Evolutionary conservation across 2,113 vertebrate genomes (phyloP), one percentile per base, ranked within the genome.

Genomic region (Prunella himalayana): DNA sequence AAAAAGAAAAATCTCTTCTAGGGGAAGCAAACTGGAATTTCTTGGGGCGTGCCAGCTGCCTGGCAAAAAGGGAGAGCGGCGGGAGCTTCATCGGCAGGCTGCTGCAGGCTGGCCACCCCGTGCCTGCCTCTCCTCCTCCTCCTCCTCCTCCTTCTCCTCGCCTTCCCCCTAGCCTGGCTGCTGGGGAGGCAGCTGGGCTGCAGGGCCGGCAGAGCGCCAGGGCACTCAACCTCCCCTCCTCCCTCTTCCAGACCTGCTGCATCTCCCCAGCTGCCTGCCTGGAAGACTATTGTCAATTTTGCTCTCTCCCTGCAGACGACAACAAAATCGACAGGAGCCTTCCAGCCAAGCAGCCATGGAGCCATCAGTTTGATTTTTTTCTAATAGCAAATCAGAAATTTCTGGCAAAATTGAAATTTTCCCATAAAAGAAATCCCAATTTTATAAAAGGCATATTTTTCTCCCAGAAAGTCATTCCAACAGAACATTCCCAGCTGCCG

Each of bases 201-300:
- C 96, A 97, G 96, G 96, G 95, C 94, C 95, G 96, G 96, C 96
- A 97, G 73, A 91, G 81, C 24, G 96, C 96, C 96, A 97, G 96
- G 95, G 95, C 95, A 95, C 96, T 97, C 94, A 95, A 88, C 96
- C 94, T 97, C 96, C 95, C 96, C 94, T 97, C 96, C 96, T 97
- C 96, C 95, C 95, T 94, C 92, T 95, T 94, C 96, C 95, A 97
- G 96, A 97, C 96, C 96, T 95, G 94, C 96, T 96, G 96, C 95
- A 96, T 95, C 94, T 97, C 96, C 94, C 96, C 96, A 96, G 96
- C 96, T 96, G 96, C 96, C 95, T 97, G 96, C 95, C 96, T 97
- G 94, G 94, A 97, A 97, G 95, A 96, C 96, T 97, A 95, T 96
- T 97, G 96, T 97, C 94, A 97, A 89, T 96, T 96, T 91, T 95